A percentile compares a stretch with the other conserved stretches of the same genome.
Conservation (phyloP, 2,113 vertebrate species). For the Arenaria interpres region DNA sequence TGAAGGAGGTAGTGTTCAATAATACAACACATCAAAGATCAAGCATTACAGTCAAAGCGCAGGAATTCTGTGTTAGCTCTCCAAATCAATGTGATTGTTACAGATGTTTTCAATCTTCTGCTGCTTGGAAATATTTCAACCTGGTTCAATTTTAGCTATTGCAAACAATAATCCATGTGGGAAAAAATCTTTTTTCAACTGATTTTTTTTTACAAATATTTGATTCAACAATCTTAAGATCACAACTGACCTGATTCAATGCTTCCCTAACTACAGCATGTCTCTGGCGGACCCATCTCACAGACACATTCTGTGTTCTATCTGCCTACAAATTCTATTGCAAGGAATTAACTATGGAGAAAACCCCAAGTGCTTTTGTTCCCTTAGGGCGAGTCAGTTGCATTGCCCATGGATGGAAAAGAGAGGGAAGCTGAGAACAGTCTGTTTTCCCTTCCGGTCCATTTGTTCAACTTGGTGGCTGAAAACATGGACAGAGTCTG, state of each 20-base stretch:
- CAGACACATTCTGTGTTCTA: neutral
- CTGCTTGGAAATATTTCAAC: neutral
- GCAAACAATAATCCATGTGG: neutral
- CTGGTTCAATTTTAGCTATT: neutral
- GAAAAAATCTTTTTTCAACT: neutral
- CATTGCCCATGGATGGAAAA: neutral
- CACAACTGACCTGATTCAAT: neutral
- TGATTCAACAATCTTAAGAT: neutral
- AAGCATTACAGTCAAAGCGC: neutral
- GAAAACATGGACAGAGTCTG: neutral
- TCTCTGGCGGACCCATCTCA: neutral
- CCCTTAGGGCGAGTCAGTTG: neutral
- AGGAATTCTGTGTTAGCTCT: neutral
- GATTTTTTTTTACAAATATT: neutral
- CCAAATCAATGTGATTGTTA: neutral
- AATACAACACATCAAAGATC: neutral
- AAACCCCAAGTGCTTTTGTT: neutral
- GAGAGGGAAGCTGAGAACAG: neutral
- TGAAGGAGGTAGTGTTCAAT: neutral
- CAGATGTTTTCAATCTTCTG: neutral
- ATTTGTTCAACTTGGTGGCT: neutral
- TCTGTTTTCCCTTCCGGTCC: neutral
- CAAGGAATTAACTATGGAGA: neutral
- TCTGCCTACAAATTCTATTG: rapidly evolving
- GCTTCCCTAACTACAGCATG: neutral